Percentiles rank a stretch among this genome's conserved stretches.
Evolutionary conservation across 2,797 vertebrate species (phyloP).

Genomic region (Siniperca obscura): DNA sequence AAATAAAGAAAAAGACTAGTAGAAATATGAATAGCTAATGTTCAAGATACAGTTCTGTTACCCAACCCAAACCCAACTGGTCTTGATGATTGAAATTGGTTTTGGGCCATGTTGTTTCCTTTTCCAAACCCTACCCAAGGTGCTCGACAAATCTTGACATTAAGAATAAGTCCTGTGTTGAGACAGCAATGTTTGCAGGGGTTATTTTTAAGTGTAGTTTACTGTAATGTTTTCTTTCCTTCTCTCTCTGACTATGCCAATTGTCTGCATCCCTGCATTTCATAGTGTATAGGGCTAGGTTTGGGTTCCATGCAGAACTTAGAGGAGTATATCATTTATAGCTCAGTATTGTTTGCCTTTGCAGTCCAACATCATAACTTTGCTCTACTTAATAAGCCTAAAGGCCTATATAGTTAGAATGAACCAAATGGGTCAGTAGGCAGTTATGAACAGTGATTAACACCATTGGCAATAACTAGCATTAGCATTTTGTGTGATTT

Average conservation of each 20-base stretch:
- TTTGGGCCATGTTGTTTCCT: neutral
- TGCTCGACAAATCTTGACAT: too few relatives aligned
- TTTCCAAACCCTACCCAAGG: too few relatives aligned
- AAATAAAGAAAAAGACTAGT: neutral
- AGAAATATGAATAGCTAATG: neutral
- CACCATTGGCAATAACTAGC: neutral
- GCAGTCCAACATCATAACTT: neutral
- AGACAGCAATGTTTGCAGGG: too few relatives aligned
- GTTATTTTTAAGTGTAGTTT: neutral
- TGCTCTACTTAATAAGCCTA: neutral
- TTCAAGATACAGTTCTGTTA: neutral
- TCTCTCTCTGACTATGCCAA: neutral
- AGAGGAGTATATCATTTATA: neutral
- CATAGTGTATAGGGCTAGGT: neutral
- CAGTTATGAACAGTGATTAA: neutral
- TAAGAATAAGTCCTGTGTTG: too few relatives aligned
- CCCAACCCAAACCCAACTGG: neutral
- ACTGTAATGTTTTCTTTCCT: neutral
- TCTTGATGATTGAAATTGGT: neutral
- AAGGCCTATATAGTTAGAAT: neutral
- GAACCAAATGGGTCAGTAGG: neutral
- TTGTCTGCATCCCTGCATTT: neutral
- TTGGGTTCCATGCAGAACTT: neutral
- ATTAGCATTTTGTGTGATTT: slow-evolving; percentile 9
- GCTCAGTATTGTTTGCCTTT: neutral